Evolutionary conservation across 2,888 invertebrate genomes (phyloP).

Genomic region (Ichneumoninae sp.): DNA sequence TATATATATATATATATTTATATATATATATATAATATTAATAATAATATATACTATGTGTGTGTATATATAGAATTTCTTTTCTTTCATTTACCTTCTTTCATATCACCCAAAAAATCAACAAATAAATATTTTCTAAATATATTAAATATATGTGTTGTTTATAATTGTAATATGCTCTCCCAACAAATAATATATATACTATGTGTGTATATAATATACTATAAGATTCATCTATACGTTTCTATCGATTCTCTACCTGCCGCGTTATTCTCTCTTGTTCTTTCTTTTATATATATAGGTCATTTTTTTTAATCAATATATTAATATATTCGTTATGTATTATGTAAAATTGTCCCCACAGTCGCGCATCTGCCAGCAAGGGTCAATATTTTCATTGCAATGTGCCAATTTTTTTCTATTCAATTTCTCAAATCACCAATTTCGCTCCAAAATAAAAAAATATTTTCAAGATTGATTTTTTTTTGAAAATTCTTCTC

Average conservation of each 20-base stretch:
- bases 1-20: conserved; percentile 33
- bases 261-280: conserved; percentile 12
- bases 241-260: conserved; percentile 25
- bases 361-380: conserved; percentile 55
- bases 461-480: neutral
- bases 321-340: conserved; percentile 62
- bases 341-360: conserved; percentile 57
- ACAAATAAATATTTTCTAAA: conserved; percentile 83
- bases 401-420: neutral
- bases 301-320: conserved; percentile 51
- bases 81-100: conserved; percentile 68
- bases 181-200: conserved; percentile 83
- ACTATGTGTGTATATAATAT: conserved; percentile 59
- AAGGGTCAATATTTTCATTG: conserved; percentile 17
- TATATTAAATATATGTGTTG: conserved; percentile 81
- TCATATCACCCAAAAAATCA: conserved; percentile 80
- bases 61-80: conserved; percentile 64
- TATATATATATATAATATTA: conserved; percentile 51
- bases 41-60: conserved; percentile 56
- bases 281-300: conserved; percentile 45
- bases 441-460: neutral
- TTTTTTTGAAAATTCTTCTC: neutral
- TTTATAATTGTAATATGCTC: conserved; percentile 80
- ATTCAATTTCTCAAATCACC: neutral
- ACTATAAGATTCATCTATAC: conserved; percentile 47